Evolutionary conservation across 2,888 invertebrate species (phyloP).

Genomic region (Ichneumoninae sp.): DNA sequence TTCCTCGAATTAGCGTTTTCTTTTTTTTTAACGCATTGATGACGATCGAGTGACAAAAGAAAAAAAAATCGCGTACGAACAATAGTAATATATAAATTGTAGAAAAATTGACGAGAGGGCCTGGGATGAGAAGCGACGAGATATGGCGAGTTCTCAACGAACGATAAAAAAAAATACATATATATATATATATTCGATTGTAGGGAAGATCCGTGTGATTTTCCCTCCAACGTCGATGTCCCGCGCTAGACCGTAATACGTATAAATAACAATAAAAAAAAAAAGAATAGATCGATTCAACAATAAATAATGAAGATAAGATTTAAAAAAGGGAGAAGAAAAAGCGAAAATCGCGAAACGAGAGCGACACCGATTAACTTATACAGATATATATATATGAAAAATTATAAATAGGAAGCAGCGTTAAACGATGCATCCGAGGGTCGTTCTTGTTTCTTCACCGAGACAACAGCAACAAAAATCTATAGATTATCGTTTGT

Average conservation of each 20-base stretch:
- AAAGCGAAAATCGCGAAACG: constrained; percentile 32
- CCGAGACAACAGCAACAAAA: constrained; percentile 8
- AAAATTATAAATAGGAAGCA: constrained; percentile 26
- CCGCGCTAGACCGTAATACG: constrained; percentile 49
- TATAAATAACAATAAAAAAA: constrained; percentile 28
- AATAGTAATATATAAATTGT: constrained; percentile 37
- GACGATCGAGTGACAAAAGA: constrained; percentile 3
- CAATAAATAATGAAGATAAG: constrained; percentile 45
- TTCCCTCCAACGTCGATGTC: constrained; percentile 41
- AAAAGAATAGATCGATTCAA: constrained; percentile 48
- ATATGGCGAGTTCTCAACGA: constrained; percentile 26
- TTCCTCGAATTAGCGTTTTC: constrained; percentile 16
- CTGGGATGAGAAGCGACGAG: constrained; percentile 5
- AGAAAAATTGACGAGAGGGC: constrained; percentile 37
- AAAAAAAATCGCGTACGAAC: constrained; percentile 1
- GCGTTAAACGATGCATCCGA: constrained; percentile 42
- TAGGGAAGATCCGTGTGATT: constrained; percentile 24
- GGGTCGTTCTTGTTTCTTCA: constrained; percentile 49
- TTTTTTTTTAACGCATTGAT: constrained; percentile 9
- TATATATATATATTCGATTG: constrained; percentile 33
- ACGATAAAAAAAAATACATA: constrained; percentile 22
- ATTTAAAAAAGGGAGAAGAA: constrained; percentile 13
- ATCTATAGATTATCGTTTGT: constrained; percentile 51
- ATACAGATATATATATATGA: constrained; percentile 35
- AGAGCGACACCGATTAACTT: constrained; percentile 34